These are phyloP conservation scores for Achroia grisella DNA, from an alignment of 1,140 invertebrate genomes.

Conservation along the genomic window DNA sequence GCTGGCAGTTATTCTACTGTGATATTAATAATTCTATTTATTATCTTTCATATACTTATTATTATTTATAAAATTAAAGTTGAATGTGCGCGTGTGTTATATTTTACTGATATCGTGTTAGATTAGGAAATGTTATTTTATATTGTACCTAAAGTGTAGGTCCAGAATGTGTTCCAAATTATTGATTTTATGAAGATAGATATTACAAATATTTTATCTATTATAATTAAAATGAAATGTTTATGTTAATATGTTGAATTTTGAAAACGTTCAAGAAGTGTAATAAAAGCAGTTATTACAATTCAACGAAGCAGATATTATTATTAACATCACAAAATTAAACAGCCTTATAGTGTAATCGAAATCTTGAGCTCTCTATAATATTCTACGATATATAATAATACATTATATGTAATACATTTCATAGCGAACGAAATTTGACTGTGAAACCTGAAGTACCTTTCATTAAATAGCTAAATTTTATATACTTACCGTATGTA, in stretches of 20 bases:
- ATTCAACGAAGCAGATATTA: conserved; percentile 10
- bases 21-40: conserved; percentile 71
- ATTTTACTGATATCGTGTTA: conserved; percentile 54
- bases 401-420: conserved; percentile 29
- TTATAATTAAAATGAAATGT: conserved; percentile 17
- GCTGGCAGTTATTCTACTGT: conserved; percentile 69
- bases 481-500: conserved; percentile 24
- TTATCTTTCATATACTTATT: conserved; percentile 58
- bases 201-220: conserved; percentile 41
- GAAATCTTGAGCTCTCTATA: conserved; percentile 50
- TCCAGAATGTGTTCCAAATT: conserved; percentile 65
- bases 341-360: conserved; percentile 21
- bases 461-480: conserved; percentile 26
- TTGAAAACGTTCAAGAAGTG: conserved; percentile 11
- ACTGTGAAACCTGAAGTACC: conserved; percentile 30
- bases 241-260: conserved; percentile 39
- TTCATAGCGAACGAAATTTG: conserved; percentile 32
- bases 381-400: conserved; percentile 11
- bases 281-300: conserved; percentile 9
- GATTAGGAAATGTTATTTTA: conserved; percentile 57
- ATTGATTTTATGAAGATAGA: conserved; percentile 47
- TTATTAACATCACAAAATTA: conserved; percentile 30
- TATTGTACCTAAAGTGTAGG: conserved; percentile 50
- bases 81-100: conserved; percentile 51
- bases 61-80: conserved; percentile 56